Conservation (phyloP, 2,888 invertebrate genomes). For the Drosophila birchii region DNA sequence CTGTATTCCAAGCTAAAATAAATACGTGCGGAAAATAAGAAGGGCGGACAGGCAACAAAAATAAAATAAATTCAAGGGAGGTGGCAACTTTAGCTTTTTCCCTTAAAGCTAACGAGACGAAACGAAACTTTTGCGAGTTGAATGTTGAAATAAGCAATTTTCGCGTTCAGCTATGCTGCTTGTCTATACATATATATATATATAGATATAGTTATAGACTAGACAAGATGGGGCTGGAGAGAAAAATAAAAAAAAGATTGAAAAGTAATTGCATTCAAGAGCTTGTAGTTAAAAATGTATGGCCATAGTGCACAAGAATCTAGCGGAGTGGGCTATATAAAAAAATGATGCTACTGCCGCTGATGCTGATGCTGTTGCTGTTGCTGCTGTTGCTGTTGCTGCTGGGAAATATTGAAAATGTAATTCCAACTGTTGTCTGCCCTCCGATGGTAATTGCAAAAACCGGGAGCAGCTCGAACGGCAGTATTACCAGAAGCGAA, state of each 20-base stretch:
- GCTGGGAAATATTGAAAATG: slow-evolving; percentile 74
- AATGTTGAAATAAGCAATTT: slow-evolving; percentile 81
- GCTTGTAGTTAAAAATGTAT: slow-evolving; percentile 80
- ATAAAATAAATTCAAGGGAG: slow-evolving; percentile 30
- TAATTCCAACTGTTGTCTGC: slow-evolving; percentile 61
- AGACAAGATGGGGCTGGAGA: slow-evolving; percentile 23
- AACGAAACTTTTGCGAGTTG: slow-evolving; percentile 68
- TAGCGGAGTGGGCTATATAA: slow-evolving; percentile 41
- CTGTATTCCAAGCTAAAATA: slow-evolving; percentile 43
- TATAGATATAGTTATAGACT: slow-evolving; percentile 17
- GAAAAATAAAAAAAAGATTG: slow-evolving; percentile 63
- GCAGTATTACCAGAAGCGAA: slow-evolving; percentile 28
- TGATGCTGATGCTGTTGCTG: slow-evolving; percentile 9
- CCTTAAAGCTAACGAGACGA: slow-evolving; percentile 60
- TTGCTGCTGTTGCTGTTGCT: slow-evolving; percentile 5
- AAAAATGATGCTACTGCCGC: slow-evolving; percentile 62
- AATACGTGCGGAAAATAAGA: slow-evolving; percentile 32
- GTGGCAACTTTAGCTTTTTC: slow-evolving; percentile 64
- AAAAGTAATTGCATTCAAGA: slow-evolving; percentile 81
- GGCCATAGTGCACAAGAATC: slow-evolving; percentile 67
- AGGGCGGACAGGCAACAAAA: slow-evolving; percentile 37
- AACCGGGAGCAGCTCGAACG: slow-evolving; percentile 44
- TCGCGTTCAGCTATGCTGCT: slow-evolving; percentile 59
- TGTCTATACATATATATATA: neutral
- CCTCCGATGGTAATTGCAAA: slow-evolving; percentile 60